Evolutionary conservation across 2,888 invertebrate species (phyloP).

Genomic region (Leptinotarsa tumamoca): DNA sequence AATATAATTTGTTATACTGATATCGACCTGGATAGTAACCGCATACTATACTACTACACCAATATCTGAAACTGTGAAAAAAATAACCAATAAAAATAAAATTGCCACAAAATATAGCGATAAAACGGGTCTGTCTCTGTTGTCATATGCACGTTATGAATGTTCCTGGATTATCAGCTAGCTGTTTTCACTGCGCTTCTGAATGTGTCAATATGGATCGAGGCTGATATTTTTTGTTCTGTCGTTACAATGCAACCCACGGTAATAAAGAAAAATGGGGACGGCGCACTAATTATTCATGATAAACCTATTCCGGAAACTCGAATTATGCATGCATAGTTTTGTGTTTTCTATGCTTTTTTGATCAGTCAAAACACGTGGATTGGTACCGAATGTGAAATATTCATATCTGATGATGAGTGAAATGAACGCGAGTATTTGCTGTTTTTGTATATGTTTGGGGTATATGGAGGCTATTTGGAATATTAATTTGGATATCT

Average conservation of each 20-base stretch:
- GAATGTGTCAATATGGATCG: constrained; percentile 23
- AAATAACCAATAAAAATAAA: too few relatives aligned
- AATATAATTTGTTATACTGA: too few relatives aligned
- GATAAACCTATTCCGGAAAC: constrained; percentile 17
- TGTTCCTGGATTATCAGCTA: constrained; percentile 14
- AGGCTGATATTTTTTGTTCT: constrained; percentile 7
- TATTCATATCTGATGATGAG: constrained; percentile 9
- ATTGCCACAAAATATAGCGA: too few relatives aligned
- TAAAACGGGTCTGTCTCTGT: too few relatives aligned
- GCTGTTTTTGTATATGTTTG: neutral
- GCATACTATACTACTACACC: too few relatives aligned
- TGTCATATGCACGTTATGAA: constrained; percentile 16
- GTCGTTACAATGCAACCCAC: constrained; percentile 9
- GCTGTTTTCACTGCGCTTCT: constrained; percentile 11
- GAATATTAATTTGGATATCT: too few relatives aligned
- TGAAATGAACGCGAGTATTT: neutral
- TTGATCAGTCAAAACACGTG: neutral
- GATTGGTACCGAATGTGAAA: neutral
- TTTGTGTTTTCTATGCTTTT: neutral
- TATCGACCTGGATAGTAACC: too few relatives aligned
- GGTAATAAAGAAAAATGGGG: constrained; percentile 25
- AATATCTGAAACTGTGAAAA: too few relatives aligned
- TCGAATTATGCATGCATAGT: constrained; percentile 15
- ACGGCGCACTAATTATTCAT: constrained; percentile 16
- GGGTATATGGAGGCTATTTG: too few relatives aligned